Conservation (phyloP, 1,140 invertebrate genomes). For the Drosophila arawakana region DNA sequence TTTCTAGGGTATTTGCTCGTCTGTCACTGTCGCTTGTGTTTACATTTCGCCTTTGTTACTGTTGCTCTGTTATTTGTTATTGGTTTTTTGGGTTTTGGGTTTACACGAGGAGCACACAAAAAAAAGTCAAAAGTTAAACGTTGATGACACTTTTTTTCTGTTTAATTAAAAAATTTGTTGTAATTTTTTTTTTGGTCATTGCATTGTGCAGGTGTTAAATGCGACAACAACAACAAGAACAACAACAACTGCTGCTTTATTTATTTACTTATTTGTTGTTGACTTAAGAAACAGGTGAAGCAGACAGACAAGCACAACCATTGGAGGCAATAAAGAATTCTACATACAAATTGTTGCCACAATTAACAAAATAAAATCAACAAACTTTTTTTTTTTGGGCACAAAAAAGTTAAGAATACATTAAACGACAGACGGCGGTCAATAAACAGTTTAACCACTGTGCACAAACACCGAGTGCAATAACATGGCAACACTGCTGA, state of each 20-base stretch:
- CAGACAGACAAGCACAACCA: slow-evolving; percentile 16
- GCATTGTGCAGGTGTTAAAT: slow-evolving; percentile 63
- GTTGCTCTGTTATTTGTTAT: slow-evolving; percentile 21
- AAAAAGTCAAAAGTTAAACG: slow-evolving; percentile 58
- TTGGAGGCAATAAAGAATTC: slow-evolving; percentile 9
- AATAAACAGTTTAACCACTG: slow-evolving; percentile 20
- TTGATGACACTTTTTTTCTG: slow-evolving; percentile 54
- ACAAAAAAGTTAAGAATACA: background rate
- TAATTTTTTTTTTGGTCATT: slow-evolving; percentile 48
- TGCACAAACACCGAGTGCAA: slow-evolving; percentile 2
- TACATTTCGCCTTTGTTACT: slow-evolving; percentile 15
- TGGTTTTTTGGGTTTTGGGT: slow-evolving; percentile 21
- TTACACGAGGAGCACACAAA: slow-evolving; percentile 10
- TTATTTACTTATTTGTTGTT: slow-evolving; percentile 50
- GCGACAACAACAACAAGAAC: slow-evolving; percentile 21
- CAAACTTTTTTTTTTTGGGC: background rate
- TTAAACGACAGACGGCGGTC: background rate
- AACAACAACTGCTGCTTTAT: slow-evolving; percentile 51
- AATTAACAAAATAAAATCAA: slow-evolving; percentile 23
- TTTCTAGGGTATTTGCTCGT: background rate
- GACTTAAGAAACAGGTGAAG: slow-evolving; percentile 26
- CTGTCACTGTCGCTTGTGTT: background rate
- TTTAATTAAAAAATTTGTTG: slow-evolving; percentile 41
- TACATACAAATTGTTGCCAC: slow-evolving; percentile 22
- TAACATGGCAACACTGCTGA: slow-evolving; percentile 2